phyloP scores from a whole-genome alignment of 2,888 invertebrate species.

The Cephalotes varians region DNA sequence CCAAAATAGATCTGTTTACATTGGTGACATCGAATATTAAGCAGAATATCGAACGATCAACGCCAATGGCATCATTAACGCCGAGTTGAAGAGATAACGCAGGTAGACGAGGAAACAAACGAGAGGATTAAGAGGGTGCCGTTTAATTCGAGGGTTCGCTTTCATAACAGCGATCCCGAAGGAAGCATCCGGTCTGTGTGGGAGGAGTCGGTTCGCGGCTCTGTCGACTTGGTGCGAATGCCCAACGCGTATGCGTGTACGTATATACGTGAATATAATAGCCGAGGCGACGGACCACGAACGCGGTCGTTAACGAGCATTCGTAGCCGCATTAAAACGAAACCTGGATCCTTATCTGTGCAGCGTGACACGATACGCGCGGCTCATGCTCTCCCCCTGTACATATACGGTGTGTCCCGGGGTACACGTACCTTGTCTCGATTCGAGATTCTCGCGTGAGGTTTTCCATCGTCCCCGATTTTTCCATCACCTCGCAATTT shows the following conservation, averaged over 20 bases:
- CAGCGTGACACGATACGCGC: slow-evolving; percentile 77
- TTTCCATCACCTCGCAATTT: slow-evolving; percentile 35
- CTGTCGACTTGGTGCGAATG: slow-evolving; percentile 51
- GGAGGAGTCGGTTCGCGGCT: slow-evolving; percentile 53
- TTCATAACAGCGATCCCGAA: slow-evolving; percentile 51
- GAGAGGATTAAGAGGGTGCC: slow-evolving; percentile 62
- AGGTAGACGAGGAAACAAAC: slow-evolving; percentile 59
- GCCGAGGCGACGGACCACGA: slow-evolving; percentile 61
- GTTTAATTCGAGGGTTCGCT: slow-evolving; percentile 62
- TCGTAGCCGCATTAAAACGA: slow-evolving; percentile 70
- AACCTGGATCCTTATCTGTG: slow-evolving; percentile 76
- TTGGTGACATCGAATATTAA: slow-evolving; percentile 23
- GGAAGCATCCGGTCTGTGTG: slow-evolving; percentile 54
- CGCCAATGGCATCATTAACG: slow-evolving; percentile 45
- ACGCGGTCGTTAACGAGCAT: slow-evolving; percentile 67
- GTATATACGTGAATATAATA: slow-evolving; percentile 50
- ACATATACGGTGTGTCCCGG: slow-evolving; percentile 15
- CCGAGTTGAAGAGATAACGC: slow-evolving; percentile 44
- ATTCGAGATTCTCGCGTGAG: slow-evolving; percentile 9
- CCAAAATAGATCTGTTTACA: slow-evolving; percentile 25
- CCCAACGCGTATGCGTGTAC: slow-evolving; percentile 11
- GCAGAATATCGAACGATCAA: slow-evolving; percentile 31
- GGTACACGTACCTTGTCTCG: slow-evolving; percentile 30
- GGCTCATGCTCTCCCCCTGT: slow-evolving; percentile 19
- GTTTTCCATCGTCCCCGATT: background rate